A percentile compares a stretch with the other conserved stretches of the same genome.
Conservation (phyloP, 2,888 invertebrate genomes). For the Panzeria rudis region DNA sequence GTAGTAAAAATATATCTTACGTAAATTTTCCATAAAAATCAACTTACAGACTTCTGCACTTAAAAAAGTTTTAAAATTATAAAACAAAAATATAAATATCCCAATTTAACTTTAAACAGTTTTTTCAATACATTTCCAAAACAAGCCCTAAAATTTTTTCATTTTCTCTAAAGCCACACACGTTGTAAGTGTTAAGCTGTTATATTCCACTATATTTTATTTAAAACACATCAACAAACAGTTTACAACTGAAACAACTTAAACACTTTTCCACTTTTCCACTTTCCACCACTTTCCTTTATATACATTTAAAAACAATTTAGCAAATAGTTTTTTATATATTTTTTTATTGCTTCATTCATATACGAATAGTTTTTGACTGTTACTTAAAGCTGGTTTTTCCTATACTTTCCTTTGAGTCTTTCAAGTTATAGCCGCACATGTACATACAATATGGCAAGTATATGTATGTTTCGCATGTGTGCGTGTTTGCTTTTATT, state of each 20-base stretch:
- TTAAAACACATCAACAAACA: conserved; percentile 10
- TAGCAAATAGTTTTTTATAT: neutral
- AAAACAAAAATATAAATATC: neutral
- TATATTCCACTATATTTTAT: conserved; percentile 12
- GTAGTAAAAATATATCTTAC: too few relatives aligned
- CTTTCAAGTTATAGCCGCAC: neutral
- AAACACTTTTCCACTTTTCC: conserved; percentile 9
- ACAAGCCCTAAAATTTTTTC: conserved; percentile 32
- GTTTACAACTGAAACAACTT: neutral
- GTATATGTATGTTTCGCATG: neutral
- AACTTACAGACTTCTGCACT: too few relatives aligned
- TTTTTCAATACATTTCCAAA: neutral
- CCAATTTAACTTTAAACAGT: neutral
- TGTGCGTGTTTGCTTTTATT: neutral
- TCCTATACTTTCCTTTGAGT: neutral
- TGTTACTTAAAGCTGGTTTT: conserved; percentile 2
- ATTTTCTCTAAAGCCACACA: conserved; percentile 49
- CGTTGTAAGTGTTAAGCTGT: conserved; percentile 60
- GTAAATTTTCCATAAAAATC: too few relatives aligned
- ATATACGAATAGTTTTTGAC: neutral
- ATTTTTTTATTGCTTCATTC: conserved; percentile 23
- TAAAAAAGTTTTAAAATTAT: neutral
- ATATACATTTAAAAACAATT: neutral
- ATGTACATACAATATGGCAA: neutral
- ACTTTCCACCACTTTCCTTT: neutral